phyloP scores from a whole-genome alignment of 1,140 invertebrate species.

The Drosophila santomea region DNA sequence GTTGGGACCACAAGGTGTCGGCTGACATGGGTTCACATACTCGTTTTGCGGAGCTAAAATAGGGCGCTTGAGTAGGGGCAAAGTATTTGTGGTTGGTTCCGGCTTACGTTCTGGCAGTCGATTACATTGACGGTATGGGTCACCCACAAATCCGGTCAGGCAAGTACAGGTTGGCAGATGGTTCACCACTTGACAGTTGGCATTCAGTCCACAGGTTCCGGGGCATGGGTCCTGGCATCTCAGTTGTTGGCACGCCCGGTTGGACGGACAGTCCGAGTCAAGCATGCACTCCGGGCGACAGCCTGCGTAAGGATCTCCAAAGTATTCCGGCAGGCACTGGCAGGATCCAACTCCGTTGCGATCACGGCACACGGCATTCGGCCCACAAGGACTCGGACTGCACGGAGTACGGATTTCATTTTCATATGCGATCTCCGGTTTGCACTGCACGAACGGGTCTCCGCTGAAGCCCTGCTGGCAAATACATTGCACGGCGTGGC shows the following conservation, averaged over 20 bases:
- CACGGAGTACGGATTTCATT: constrained; percentile 86
- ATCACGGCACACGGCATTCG: constrained; percentile 90
- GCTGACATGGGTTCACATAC: constrained; percentile 87
- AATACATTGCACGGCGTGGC: constrained; percentile 91
- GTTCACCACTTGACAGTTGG: constrained; percentile 90
- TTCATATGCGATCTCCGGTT: constrained; percentile 80
- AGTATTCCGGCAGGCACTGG: constrained; percentile 89
- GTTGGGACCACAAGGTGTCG: constrained; percentile 89
- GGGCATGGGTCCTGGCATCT: constrained; percentile 91
- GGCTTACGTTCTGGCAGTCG: constrained; percentile 79
- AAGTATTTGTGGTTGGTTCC: background rate
- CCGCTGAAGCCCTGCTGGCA: constrained; percentile 91
- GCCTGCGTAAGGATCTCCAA: constrained; percentile 91
- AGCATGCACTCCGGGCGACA: constrained; percentile 89
- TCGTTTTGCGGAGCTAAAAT: constrained; percentile 81
- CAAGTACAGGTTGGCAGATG: constrained; percentile 90
- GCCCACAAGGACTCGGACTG: constrained; percentile 89
- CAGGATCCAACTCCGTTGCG: constrained; percentile 89
- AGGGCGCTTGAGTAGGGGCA: constrained; percentile 25
- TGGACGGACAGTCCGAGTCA: constrained; percentile 89
- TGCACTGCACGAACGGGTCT: constrained; percentile 89
- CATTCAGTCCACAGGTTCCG: constrained; percentile 90
- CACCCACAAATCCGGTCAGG: constrained; percentile 88
- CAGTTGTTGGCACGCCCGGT: constrained; percentile 89
- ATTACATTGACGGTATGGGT: constrained; percentile 87